These are phyloP conservation scores for Terrapene triunguis DNA, from an alignment of 2,113 vertebrate genomes.

Conservation along the genomic window DNA sequence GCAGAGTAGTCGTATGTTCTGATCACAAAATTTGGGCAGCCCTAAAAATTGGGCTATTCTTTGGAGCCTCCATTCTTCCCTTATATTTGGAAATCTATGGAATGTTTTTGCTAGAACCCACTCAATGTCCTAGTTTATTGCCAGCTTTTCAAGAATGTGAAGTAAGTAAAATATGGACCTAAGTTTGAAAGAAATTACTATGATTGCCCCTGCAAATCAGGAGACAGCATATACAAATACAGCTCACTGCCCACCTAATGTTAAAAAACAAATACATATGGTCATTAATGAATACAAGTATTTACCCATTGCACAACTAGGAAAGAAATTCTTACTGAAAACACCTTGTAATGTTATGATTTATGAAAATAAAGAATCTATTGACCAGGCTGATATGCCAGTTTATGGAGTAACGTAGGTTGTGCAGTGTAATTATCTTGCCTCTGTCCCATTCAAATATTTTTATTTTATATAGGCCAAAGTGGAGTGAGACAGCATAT, in stretches of 20 bases:
- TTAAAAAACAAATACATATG: background rate
- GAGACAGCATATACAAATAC: background rate
- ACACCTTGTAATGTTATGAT: slow-evolving; percentile 45
- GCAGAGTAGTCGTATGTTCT: fast-evolving
- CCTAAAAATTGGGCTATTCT: background rate
- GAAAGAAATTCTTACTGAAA: slow-evolving; percentile 12
- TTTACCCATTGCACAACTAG: background rate
- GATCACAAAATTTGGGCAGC: background rate
- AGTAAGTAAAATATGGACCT: background rate
- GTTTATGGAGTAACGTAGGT: background rate
- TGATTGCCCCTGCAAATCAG: slow-evolving; percentile 31
- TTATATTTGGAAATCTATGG: background rate
- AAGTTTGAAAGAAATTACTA: slow-evolving; percentile 14
- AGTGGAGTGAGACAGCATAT: background rate
- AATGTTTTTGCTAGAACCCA: background rate
- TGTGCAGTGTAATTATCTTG: background rate
- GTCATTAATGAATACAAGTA: background rate
- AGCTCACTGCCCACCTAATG: background rate
- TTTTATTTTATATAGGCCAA: background rate
- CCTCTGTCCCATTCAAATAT: background rate
- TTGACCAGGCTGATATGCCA: background rate
- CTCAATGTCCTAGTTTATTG: background rate
- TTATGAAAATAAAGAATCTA: slow-evolving; percentile 61
- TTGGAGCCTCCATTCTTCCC: background rate
- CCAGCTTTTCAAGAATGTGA: background rate